phyloP scores from a whole-genome alignment of 2,113 vertebrate species.

The Oncorhynchus keta region DNA sequence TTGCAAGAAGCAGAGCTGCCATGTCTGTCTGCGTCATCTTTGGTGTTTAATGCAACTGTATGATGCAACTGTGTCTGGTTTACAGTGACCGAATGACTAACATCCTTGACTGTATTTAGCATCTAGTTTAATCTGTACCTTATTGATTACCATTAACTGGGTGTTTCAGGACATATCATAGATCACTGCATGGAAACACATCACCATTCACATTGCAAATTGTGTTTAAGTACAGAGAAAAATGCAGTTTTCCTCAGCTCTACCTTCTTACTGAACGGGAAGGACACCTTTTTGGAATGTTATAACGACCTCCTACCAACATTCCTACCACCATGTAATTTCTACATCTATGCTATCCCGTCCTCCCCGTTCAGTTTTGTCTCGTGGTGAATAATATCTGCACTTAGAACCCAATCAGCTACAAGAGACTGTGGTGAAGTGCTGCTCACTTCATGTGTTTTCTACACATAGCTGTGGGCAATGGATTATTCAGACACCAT shows the following conservation, averaged over 20 bases:
- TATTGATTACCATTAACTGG: background rate
- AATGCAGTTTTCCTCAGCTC: too few relatives aligned
- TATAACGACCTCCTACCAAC: background rate
- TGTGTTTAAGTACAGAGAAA: too few relatives aligned
- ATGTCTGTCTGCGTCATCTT: too few relatives aligned
- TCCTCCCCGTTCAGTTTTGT: too few relatives aligned
- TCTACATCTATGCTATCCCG: background rate
- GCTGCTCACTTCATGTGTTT: background rate
- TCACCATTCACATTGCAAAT: background rate
- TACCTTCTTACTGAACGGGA: too few relatives aligned
- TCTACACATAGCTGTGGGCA: background rate
- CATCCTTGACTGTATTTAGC: background rate
- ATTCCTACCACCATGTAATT: background rate
- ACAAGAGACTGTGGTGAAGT: background rate
- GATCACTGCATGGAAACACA: background rate
- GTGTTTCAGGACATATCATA: background rate
- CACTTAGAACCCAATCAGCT: background rate
- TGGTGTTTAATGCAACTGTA: too few relatives aligned
- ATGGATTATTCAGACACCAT: constrained; percentile 10
- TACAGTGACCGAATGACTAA: background rate
- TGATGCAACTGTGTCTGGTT: constrained; percentile 12
- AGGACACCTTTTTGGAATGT: background rate
- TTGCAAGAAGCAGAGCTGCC: too few relatives aligned
- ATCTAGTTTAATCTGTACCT: background rate
- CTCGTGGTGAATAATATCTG: background rate